Evolutionary conservation across 2,797 vertebrate species (phyloP).

Genomic region (Novumbra hubbsi): DNA sequence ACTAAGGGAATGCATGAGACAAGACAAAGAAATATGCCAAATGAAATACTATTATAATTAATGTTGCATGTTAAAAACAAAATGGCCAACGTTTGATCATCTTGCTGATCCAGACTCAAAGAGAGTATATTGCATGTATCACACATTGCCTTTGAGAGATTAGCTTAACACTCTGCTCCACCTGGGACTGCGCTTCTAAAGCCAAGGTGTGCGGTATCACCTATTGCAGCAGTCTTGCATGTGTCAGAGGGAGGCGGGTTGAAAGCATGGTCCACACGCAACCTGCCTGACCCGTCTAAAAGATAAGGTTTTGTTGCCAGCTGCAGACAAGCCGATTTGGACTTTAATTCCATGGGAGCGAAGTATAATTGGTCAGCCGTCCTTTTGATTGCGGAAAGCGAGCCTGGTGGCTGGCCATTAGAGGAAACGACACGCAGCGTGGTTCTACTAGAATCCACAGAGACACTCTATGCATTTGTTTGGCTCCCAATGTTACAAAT

Average conservation of each 20-base stretch:
- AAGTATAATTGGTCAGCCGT: conserved; percentile 51
- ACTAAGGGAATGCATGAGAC: neutral
- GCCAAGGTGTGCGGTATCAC: conserved; percentile 10
- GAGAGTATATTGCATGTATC: conserved; percentile 12
- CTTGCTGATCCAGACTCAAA: too few relatives aligned
- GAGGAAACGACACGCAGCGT: conserved; percentile 32
- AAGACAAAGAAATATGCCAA: neutral
- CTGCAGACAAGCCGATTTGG: conserved; percentile 48
- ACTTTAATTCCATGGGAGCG: conserved; percentile 42
- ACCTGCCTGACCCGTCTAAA: conserved; percentile 63
- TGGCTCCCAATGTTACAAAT: conserved; percentile 10
- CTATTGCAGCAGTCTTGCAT: conserved; percentile 19
- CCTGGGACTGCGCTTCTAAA: conserved; percentile 23
- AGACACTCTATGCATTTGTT: conserved; percentile 10
- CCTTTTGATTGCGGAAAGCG: conserved; percentile 18
- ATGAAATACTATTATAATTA: too few relatives aligned
- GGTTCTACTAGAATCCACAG: conserved; percentile 49
- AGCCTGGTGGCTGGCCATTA: conserved; percentile 35
- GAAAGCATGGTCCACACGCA: conserved; percentile 31
- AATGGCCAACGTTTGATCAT: too few relatives aligned
- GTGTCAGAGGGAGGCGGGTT: conserved; percentile 28
- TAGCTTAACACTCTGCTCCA: conserved; percentile 12
- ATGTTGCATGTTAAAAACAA: too few relatives aligned
- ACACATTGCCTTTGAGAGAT: conserved; percentile 9
- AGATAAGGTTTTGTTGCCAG: conserved; percentile 61